A percentile compares a stretch with the other conserved stretches of the same genome.
Evolutionary conservation across 2,113 vertebrate genomes (phyloP).

Genomic region (Ursus arctos): DNA sequence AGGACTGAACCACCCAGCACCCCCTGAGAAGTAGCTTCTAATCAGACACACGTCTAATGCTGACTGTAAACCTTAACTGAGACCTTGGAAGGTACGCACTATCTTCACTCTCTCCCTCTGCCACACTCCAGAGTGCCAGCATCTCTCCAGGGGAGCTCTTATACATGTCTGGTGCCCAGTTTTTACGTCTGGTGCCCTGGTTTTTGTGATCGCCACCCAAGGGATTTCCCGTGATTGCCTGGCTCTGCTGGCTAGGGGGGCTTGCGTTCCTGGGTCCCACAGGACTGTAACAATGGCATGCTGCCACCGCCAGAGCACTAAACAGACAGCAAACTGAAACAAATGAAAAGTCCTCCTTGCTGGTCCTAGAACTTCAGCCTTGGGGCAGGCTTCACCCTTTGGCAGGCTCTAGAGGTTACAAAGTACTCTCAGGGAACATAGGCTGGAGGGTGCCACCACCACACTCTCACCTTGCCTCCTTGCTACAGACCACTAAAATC

Average conservation of each 20-base stretch:
- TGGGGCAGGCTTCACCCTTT: neutral
- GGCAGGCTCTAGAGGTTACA: neutral
- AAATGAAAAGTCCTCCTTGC: neutral
- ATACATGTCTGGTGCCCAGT: neutral
- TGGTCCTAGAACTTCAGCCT: neutral
- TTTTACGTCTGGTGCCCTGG: neutral
- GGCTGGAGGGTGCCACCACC: neutral
- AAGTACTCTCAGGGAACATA: neutral
- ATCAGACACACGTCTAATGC: neutral
- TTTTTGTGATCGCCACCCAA: neutral
- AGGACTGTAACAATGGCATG: neutral
- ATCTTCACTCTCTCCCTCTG: neutral
- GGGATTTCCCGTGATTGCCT: rapidly evolving
- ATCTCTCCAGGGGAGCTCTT: neutral
- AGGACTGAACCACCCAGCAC: too few relatives aligned
- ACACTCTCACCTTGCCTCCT: neutral
- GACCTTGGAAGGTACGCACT: neutral
- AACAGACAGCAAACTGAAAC: neutral
- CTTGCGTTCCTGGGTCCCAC: neutral
- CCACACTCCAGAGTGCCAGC: neutral
- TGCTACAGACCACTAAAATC: neutral
- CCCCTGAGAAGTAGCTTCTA: neutral
- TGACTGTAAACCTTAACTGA: neutral
- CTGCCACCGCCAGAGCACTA: neutral
- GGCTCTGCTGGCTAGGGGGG: neutral